Conservation (phyloP, 1,140 invertebrate species). For the Drosophila yakuba region DNA sequence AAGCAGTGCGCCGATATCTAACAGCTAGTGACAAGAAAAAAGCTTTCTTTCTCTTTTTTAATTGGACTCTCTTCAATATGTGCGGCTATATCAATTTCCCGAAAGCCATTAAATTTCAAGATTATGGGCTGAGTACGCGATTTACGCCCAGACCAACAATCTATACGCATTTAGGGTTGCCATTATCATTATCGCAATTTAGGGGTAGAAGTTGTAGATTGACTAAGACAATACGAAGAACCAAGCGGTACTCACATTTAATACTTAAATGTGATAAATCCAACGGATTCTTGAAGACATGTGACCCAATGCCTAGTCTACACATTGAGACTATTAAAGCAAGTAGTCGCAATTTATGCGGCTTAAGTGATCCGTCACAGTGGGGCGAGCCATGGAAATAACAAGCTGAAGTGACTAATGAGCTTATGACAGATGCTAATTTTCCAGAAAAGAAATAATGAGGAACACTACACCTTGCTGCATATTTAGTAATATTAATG, state of each 20-base stretch:
- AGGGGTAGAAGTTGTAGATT: constrained; percentile 9
- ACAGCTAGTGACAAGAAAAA: constrained; percentile 10
- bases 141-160: not conserved
- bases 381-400: constrained; percentile 19
- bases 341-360: constrained; percentile 69
- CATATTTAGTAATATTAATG: not conserved
- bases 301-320: constrained; percentile 50
- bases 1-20: constrained; percentile 37
- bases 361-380: constrained; percentile 68
- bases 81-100: constrained; percentile 9
- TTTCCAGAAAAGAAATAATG: not conserved
- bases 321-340: constrained; percentile 69
- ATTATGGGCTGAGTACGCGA: constrained; percentile 6
- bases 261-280: constrained; percentile 37
- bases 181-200: constrained; percentile 9
- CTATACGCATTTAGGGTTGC: constrained; percentile 1
- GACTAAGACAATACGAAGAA: constrained; percentile 27
- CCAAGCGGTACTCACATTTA: constrained; percentile 16
- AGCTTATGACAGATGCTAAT: not conserved
- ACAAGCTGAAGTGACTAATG: not conserved
- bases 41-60: constrained; percentile 31
- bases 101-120: not conserved
- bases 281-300: constrained; percentile 32
- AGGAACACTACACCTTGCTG: not conserved
- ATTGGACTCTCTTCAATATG: constrained; percentile 15